Conservation (phyloP, 2,888 invertebrate genomes). For the Ryuthela nishihirai region DNA sequence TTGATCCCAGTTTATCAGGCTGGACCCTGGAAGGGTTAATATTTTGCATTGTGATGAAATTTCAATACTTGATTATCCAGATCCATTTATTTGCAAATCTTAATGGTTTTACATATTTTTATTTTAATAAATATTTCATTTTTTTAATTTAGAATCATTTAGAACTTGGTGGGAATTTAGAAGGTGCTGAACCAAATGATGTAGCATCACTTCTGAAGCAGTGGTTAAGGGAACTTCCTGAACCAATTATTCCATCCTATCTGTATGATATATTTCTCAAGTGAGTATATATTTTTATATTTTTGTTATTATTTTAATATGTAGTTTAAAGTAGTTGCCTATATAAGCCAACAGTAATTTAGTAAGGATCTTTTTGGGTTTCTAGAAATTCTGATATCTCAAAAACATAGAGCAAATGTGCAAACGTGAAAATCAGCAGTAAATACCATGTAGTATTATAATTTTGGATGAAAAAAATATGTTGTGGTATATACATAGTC, state of each 20-base stretch:
- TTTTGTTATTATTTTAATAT: background rate
- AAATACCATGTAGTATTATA: too few relatives aligned
- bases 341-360: background rate
- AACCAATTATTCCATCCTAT: slow-evolving; percentile 69
- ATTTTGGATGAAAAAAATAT: too few relatives aligned
- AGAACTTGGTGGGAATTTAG: slow-evolving; percentile 67
- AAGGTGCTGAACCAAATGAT: slow-evolving; percentile 72
- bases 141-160: slow-evolving; percentile 59
- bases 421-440: too few relatives aligned
- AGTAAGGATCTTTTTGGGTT: background rate
- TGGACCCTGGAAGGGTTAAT: too few relatives aligned
- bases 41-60: too few relatives aligned
- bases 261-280: slow-evolving; percentile 71
- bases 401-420: too few relatives aligned
- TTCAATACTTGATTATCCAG: too few relatives aligned
- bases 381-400: too few relatives aligned
- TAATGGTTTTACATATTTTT: background rate
- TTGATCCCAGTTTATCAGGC: too few relatives aligned
- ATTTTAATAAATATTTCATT: background rate
- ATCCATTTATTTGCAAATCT: too few relatives aligned
- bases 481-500: too few relatives aligned
- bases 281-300: slow-evolving; percentile 35
- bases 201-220: slow-evolving; percentile 79
- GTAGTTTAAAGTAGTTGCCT: background rate
- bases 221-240: slow-evolving; percentile 78